phyloP scores from a whole-genome alignment of 2,797 vertebrate genomes.

The Manis pentadactyla region DNA sequence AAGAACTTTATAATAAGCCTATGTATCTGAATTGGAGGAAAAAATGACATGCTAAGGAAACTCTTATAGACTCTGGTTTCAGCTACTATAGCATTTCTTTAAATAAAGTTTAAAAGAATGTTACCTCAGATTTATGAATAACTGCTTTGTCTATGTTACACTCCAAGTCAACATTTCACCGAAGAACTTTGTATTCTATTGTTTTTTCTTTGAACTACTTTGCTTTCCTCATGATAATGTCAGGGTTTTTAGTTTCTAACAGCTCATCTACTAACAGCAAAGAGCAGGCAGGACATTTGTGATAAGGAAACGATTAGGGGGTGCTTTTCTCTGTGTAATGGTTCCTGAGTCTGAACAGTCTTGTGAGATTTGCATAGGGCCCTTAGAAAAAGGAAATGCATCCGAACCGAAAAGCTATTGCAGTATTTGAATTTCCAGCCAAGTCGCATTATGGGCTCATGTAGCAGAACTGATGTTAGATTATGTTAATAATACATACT shows the following conservation, averaged over 20 bases:
- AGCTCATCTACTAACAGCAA: slow-evolving; percentile 81
- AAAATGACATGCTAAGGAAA: slow-evolving; percentile 79
- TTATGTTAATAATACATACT: not conserved
- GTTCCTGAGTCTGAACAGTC: slow-evolving; percentile 79
- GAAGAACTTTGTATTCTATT: slow-evolving; percentile 67
- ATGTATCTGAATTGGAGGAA: slow-evolving; percentile 69
- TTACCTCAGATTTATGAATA: slow-evolving; percentile 70
- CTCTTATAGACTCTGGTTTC: slow-evolving; percentile 67
- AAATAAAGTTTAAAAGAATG: slow-evolving; percentile 71
- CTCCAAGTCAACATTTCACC: slow-evolving; percentile 52
- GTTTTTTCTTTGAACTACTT: slow-evolving; percentile 68
- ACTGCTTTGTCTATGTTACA: slow-evolving; percentile 58
- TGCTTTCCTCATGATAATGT: slow-evolving; percentile 79
- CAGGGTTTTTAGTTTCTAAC: slow-evolving; percentile 78
- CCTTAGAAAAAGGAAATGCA: slow-evolving; percentile 70
- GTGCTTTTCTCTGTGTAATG: slow-evolving; percentile 66
- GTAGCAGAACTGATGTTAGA: slow-evolving; percentile 48
- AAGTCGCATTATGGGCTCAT: not conserved
- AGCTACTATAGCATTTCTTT: slow-evolving; percentile 70
- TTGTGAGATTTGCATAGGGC: slow-evolving; percentile 71
- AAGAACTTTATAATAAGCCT: slow-evolving; percentile 79
- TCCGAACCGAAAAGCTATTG: slow-evolving; percentile 52
- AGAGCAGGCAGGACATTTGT: slow-evolving; percentile 73
- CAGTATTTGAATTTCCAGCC: slow-evolving; percentile 71
- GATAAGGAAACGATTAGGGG: slow-evolving; percentile 82